Percentiles rank a stretch among this genome's conserved stretches.
phyloP scores from a whole-genome alignment of 92 coral and sea anemone genomes.

The Montipora capitata region DNA sequence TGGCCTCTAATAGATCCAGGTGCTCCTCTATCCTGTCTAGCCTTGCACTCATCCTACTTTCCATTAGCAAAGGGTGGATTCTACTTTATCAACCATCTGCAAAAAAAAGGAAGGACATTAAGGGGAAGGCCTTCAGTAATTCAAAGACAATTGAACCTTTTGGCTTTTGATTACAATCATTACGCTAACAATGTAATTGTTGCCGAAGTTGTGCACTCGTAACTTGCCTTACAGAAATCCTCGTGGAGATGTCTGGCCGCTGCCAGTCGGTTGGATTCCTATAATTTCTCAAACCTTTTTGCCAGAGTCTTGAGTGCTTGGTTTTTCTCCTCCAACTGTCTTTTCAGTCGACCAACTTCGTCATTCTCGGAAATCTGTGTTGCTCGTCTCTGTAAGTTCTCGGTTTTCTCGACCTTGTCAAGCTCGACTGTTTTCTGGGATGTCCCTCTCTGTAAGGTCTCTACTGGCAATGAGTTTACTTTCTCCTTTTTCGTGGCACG shows the following conservation, averaged over 20 bases:
- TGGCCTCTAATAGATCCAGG: slow-evolving; percentile 31
- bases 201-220: slow-evolving; percentile 10
- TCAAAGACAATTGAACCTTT: neutral
- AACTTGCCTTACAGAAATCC: slow-evolving; percentile 16
- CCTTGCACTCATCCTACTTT: slow-evolving; percentile 24
- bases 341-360: slow-evolving; percentile 16
- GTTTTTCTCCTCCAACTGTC: slow-evolving; percentile 12
- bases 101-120: neutral
- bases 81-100: slow-evolving; percentile 29
- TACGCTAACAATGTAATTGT: neutral
- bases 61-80: slow-evolving; percentile 24
- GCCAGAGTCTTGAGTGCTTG: neutral
- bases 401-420: slow-evolving; percentile 32
- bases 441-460: slow-evolving; percentile 9
- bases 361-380: slow-evolving; percentile 15
- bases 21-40: slow-evolving; percentile 30
- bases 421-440: slow-evolving; percentile 14
- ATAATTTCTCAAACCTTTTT: slow-evolving; percentile 9
- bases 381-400: neutral
- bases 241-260: slow-evolving; percentile 14
- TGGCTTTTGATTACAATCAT: slow-evolving; percentile 12
- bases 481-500: slow-evolving; percentile 17
- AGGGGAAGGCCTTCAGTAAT: slow-evolving; percentile 1
- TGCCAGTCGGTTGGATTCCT: slow-evolving; percentile 21
- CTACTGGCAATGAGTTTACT: slow-evolving; percentile 18